Percentiles rank a stretch among this genome's conserved stretches.
phyloP scores from a whole-genome alignment of 2,888 invertebrate genomes.

The Polymixis lichenea region DNA sequence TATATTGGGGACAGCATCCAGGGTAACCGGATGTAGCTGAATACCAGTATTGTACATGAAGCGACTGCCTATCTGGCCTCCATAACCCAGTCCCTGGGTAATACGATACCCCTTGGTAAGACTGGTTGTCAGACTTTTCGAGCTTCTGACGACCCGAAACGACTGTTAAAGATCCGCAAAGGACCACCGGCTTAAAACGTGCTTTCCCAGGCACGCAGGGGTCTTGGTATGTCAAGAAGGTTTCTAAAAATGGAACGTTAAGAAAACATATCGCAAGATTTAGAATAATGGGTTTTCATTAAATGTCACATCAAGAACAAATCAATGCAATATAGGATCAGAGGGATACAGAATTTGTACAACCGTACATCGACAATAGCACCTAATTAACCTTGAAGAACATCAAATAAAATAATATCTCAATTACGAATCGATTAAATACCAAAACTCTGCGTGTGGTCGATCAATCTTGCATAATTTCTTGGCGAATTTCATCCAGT shows the following conservation, averaged over 20 bases:
- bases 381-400: slow-evolving; percentile 20
- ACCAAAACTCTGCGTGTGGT: slow-evolving; percentile 47
- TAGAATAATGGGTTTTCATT: background rate
- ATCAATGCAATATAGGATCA: background rate
- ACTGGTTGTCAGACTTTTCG: too few relatives aligned
- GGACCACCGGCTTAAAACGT: too few relatives aligned
- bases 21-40: too few relatives aligned
- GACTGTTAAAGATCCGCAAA: too few relatives aligned
- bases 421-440: slow-evolving; percentile 40
- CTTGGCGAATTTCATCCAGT: slow-evolving; percentile 44
- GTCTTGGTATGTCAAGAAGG: too few relatives aligned
- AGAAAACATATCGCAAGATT: background rate
- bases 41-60: too few relatives aligned
- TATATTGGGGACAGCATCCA: too few relatives aligned
- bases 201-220: too few relatives aligned
- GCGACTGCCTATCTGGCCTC: too few relatives aligned
- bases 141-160: too few relatives aligned
- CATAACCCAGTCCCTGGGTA: too few relatives aligned
- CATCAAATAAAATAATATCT: slow-evolving; percentile 31
- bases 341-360: background rate
- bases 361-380: slow-evolving; percentile 13
- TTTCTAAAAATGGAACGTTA: background rate
- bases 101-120: too few relatives aligned
- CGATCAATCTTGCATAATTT: slow-evolving; percentile 50
- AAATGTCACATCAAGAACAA: background rate